Evolutionary conservation across 2,888 invertebrate species (phyloP).

Genomic region (Andrena fulva): DNA sequence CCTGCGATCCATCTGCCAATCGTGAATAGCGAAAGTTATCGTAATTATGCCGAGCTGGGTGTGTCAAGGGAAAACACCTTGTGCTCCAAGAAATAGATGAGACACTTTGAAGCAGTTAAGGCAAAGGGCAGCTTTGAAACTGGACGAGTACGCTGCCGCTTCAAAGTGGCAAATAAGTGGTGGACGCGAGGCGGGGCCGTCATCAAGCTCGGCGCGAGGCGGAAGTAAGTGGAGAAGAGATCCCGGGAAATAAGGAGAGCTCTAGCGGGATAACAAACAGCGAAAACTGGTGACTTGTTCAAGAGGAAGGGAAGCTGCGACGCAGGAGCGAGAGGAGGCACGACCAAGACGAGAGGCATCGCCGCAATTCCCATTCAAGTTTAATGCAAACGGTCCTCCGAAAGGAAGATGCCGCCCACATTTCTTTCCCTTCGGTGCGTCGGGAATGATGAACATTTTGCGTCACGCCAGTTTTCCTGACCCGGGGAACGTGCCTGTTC

Average conservation of each 20-base stretch:
- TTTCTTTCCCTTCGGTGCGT: slow-evolving; percentile 62
- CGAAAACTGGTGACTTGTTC: slow-evolving; percentile 72
- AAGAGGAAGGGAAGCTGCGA: slow-evolving; percentile 44
- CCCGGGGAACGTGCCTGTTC: slow-evolving; percentile 41
- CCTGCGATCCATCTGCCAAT: neutral
- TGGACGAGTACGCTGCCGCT: neutral
- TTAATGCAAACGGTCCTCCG: slow-evolving; percentile 79
- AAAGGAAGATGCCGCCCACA: slow-evolving; percentile 73
- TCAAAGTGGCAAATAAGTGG: slow-evolving; percentile 2
- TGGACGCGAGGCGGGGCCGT: slow-evolving; percentile 34
- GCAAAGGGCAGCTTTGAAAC: neutral
- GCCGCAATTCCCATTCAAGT: slow-evolving; percentile 80
- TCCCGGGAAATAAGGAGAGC: slow-evolving; percentile 51
- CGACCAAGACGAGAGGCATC: slow-evolving; percentile 63
- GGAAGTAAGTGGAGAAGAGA: slow-evolving; percentile 59
- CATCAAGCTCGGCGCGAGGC: slow-evolving; percentile 45
- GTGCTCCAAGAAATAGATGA: neutral
- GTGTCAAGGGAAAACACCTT: neutral
- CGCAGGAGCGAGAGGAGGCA: slow-evolving; percentile 35
- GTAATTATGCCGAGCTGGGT: neutral
- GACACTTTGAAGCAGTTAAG: neutral
- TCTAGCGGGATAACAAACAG: slow-evolving; percentile 71
- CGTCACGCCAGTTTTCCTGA: slow-evolving; percentile 61
- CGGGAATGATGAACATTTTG: slow-evolving; percentile 76
- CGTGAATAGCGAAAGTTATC: neutral